Percentiles rank a stretch among this genome's conserved stretches.
Conservation (phyloP, 2,888 invertebrate genomes). For the Serrognathus titanus region DNA sequence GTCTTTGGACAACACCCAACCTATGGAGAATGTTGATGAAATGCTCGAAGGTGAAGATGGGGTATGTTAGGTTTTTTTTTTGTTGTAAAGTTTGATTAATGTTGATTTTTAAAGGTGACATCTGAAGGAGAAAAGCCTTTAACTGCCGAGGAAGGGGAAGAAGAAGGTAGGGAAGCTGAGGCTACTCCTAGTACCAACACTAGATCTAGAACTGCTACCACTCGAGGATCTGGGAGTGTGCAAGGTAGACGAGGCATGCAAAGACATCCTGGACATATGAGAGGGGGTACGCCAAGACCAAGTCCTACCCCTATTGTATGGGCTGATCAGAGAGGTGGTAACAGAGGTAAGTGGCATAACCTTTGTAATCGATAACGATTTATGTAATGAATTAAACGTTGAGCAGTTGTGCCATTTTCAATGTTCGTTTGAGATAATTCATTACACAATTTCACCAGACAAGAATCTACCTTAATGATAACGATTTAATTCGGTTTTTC, state of each 20-base stretch:
- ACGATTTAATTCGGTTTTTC: not conserved
- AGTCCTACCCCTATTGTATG: constrained; percentile 65
- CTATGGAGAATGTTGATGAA: constrained; percentile 37
- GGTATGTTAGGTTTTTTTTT: constrained; percentile 27
- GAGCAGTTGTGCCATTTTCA: no score
- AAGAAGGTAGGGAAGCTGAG: constrained; percentile 80
- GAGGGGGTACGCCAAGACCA: constrained; percentile 39
- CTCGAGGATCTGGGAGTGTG: constrained; percentile 16
- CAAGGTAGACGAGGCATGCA: constrained; percentile 34
- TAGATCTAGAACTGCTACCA: constrained; percentile 39
- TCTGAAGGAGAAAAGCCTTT: constrained; percentile 63
- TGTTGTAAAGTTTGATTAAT: constrained; percentile 1
- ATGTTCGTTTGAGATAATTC: no score
- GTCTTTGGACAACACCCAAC: constrained; percentile 37
- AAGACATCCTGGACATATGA: constrained; percentile 37
- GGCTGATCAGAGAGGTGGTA: constrained; percentile 43
- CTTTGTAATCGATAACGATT: not conserved
- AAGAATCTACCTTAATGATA: no score
- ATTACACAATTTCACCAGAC: no score
- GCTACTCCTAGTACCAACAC: constrained; percentile 65
- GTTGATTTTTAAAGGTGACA: constrained; percentile 46
- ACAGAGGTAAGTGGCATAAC: constrained; percentile 8
- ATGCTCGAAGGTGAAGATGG: constrained; percentile 45
- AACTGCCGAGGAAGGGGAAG: constrained; percentile 51
- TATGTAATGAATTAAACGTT: no score